These are phyloP conservation scores for Ischnus inquisitorius DNA, from an alignment of 2,888 invertebrate genomes.

Conservation along the genomic window DNA sequence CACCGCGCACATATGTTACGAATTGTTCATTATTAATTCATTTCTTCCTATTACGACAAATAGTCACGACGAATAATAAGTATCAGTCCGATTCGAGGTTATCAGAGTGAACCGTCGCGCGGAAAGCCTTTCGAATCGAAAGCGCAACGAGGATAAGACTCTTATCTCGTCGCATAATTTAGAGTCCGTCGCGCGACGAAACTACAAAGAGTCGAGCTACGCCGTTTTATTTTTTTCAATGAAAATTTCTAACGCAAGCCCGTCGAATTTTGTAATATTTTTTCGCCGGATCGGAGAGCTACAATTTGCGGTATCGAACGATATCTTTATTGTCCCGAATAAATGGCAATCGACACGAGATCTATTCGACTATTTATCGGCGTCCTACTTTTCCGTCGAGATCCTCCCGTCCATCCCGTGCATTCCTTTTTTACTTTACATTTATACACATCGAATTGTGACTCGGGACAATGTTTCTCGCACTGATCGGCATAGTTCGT, in stretches of 20 bases:
- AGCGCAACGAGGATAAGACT: background rate
- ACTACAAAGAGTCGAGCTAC: background rate
- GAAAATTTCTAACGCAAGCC: background rate
- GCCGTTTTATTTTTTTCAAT: background rate
- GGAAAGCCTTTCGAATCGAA: background rate
- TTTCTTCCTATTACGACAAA: background rate
- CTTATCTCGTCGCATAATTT: conserved; percentile 31
- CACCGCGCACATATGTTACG: background rate
- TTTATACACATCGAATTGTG: background rate
- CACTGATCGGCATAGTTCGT: background rate
- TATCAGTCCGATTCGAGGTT: background rate
- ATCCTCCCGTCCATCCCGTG: conserved; percentile 8
- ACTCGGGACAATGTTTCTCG: background rate
- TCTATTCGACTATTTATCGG: background rate
- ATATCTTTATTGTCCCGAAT: background rate
- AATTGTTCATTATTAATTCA: background rate
- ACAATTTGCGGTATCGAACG: background rate
- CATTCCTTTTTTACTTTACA: background rate
- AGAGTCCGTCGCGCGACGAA: background rate
- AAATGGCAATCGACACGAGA: background rate
- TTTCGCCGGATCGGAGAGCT: background rate
- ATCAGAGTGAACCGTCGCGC: background rate
- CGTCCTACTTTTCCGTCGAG: background rate
- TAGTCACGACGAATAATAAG: background rate
- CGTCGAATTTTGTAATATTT: background rate